Evolutionary conservation across 2,888 invertebrate genomes (phyloP), one percentile per base, ranked within the genome.

Genomic region (Cacoxenus indagator): DNA sequence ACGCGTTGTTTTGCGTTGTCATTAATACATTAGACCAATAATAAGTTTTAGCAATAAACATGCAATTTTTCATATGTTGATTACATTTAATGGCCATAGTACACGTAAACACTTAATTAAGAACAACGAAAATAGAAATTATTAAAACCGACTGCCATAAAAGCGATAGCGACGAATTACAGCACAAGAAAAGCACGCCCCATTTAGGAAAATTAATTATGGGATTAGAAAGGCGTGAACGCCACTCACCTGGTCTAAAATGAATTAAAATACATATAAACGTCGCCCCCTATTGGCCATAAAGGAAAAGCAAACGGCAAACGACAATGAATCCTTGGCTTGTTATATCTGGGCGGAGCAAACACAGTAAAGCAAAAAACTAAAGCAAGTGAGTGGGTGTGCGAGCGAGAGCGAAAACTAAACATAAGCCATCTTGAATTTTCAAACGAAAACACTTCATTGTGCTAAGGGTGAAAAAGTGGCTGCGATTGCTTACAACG

Each of bases 401-500:
- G 4, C 26, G 64, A 71, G 57, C 46, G 67, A 71, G 72, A 74
- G n/a, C 67, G 48, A 54, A 3, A 9, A 19, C 8, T 65, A 74
- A 75, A 78, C 78, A 74, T 75, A 75, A 75, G 85, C 84, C 85
- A 84, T 84, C 85, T 84, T 84, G 83, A 81, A 83, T 29, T 78
- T 79, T 75, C 69, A 72, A 75, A 72, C 68, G 65, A 65, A 51
- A 73, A 75, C n/a, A 71, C 82, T 81, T 79, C 77, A 81, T 76
- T 71, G 77, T 57, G 67, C 61, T 17, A 55, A 75, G 84, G 84
- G 84, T 82, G 78, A 75, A 77, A 76, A 70, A 45, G 61, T 27
- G 48, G 29, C 64, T n/a, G 29, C 57, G 29, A 1, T 9, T n/a
- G 27, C n/a, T n/a, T 17, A 9, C 8, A 29, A 68, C n/a, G 59